Percentiles rank a stretch among this genome's conserved stretches.
These are phyloP conservation scores for Heloderma charlesbogerti DNA, from an alignment of 2,113 vertebrate species.

Conservation along the genomic window DNA sequence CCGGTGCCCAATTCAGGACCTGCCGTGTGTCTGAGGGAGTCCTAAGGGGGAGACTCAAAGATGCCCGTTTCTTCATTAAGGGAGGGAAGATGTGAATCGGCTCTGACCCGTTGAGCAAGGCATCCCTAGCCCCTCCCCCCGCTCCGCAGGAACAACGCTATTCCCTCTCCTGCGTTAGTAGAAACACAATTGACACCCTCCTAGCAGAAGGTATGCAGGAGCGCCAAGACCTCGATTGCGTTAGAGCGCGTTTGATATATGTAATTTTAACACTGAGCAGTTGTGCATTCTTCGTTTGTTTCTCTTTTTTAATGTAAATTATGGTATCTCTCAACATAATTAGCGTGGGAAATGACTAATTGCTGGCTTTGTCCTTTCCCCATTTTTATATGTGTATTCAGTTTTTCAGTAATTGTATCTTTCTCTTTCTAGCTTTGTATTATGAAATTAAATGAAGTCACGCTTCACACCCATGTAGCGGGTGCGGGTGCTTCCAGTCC, in stretches of 20 bases:
- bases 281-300: conserved; percentile 41
- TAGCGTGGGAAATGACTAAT: conserved; percentile 17
- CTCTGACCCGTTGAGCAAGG: not conserved
- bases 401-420: conserved; percentile 47
- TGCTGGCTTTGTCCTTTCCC: conserved; percentile 32
- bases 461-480: not conserved
- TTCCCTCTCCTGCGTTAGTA: not conserved
- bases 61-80: not conserved
- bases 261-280: conserved; percentile 48
- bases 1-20: not conserved
- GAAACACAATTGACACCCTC: not conserved
- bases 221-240: not conserved
- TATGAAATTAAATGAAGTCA: conserved; percentile 45
- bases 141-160: not conserved
- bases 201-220: not conserved
- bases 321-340: conserved; percentile 51
- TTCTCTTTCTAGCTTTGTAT: conserved; percentile 29
- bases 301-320: conserved; percentile 50
- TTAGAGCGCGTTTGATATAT: conserved; percentile 24
- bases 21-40: not conserved
- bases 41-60: not conserved
- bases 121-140: too few species aligned
- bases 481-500: conserved; percentile 10
- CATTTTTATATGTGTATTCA: conserved; percentile 40
- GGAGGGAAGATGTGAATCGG: not conserved